These are phyloP conservation scores for Ceratosolen solmsi DNA, from an alignment of 1,140 invertebrate species.

Conservation along the genomic window DNA sequence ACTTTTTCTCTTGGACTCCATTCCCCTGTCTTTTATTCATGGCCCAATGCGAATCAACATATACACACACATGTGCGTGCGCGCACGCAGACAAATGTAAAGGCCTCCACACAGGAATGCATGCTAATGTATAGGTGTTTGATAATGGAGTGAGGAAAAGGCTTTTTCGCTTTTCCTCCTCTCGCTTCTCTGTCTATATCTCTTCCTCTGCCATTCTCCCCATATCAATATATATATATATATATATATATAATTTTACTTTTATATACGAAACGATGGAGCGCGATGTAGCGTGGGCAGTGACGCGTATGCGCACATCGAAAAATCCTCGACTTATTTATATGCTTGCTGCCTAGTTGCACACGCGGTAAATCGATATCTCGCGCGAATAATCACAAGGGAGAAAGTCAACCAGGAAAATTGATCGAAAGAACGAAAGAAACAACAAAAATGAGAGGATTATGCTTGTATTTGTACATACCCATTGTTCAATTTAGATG, in stretches of 20 bases:
- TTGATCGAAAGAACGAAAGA: not conserved
- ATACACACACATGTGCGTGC: slow-evolving; percentile 5
- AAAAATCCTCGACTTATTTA: slow-evolving; percentile 73
- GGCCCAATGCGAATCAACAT: not conserved
- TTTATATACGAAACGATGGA: slow-evolving; percentile 30
- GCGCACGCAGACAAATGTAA: not conserved
- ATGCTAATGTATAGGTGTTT: not conserved
- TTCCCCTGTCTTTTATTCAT: slow-evolving; percentile 46
- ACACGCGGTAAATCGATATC: slow-evolving; percentile 68
- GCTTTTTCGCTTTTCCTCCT: slow-evolving; percentile 51
- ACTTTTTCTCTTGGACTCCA: slow-evolving; percentile 46
- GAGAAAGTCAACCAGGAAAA: not conserved
- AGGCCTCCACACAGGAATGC: not conserved
- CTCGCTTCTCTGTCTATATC: not conserved
- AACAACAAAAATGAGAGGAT: no score
- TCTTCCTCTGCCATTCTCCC: slow-evolving; percentile 40
- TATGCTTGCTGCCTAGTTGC: slow-evolving; percentile 61
- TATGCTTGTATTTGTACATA: no score
- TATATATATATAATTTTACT: not conserved
- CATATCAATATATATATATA: not conserved
- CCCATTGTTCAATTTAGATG: no score
- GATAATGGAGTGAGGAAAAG: slow-evolving; percentile 24
- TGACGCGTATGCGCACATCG: slow-evolving; percentile 73
- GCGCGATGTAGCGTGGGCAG: slow-evolving; percentile 66
- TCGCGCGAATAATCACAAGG: slow-evolving; percentile 58